Evolutionary conservation across 1,140 invertebrate genomes (phyloP).

Genomic region (Cyclina sinensis): DNA sequence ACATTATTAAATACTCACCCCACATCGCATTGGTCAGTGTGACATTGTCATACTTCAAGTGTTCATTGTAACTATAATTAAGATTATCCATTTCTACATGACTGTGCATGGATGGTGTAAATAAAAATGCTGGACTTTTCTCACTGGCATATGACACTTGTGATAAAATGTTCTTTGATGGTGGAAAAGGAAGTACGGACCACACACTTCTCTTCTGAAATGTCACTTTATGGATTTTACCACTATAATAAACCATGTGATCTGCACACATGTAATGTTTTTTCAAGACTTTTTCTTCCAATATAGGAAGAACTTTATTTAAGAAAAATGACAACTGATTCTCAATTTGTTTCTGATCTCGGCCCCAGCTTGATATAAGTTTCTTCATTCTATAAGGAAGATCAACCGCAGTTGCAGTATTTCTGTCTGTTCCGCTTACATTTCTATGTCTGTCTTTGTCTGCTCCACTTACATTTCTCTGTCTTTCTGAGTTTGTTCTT

Average conservation of each 20-base stretch:
- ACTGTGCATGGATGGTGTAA: not conserved
- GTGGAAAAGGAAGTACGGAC: not conserved
- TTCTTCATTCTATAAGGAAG: constrained; percentile 31
- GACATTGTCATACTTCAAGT: not conserved
- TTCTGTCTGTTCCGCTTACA: not conserved
- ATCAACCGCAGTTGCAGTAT: not conserved
- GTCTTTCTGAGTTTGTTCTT: not conserved
- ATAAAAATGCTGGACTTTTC: constrained; percentile 30
- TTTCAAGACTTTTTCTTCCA: not conserved
- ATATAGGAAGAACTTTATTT: constrained; percentile 26
- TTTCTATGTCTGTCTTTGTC: not conserved
- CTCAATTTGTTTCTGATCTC: constrained; percentile 8
- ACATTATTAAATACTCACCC: constrained; percentile 1
- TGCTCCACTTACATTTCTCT: not conserved
- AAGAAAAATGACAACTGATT: constrained; percentile 35
- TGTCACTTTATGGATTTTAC: too few relatives aligned
- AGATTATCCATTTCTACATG: not conserved
- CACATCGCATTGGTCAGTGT: not conserved
- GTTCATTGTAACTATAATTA: not conserved
- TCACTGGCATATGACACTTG: not conserved
- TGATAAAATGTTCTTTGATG: not conserved
- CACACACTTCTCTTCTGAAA: constrained; percentile 17
- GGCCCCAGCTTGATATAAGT: not conserved
- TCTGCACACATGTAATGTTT: not conserved
- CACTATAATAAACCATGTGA: not conserved